Conservation (phyloP, 2,888 invertebrate genomes). For the Tipula helvola region DNA sequence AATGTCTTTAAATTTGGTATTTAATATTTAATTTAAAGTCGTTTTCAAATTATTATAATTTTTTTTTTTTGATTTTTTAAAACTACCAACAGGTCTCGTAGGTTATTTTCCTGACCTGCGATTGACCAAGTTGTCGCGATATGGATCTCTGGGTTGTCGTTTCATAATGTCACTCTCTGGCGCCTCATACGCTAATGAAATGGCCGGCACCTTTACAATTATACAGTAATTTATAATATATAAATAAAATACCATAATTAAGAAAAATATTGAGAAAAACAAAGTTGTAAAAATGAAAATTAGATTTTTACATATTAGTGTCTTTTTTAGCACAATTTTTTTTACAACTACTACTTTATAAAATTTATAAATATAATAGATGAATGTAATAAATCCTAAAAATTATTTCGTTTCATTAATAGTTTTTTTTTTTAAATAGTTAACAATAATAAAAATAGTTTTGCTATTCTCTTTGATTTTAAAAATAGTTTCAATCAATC, state of each 20-base stretch:
- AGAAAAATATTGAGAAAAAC: neutral
- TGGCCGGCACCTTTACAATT: constrained; percentile 82
- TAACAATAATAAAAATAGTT: neutral
- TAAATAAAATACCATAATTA: constrained; percentile 6
- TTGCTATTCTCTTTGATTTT: neutral
- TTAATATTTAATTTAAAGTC: constrained; percentile 13
- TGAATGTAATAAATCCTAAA: neutral
- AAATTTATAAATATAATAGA: neutral
- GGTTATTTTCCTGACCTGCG: constrained; percentile 59
- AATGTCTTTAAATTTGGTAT: neutral
- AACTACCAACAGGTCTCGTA: constrained; percentile 18
- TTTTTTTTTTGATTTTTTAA: constrained; percentile 9
- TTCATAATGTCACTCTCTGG: constrained; percentile 99
- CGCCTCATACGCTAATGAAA: constrained; percentile 98
- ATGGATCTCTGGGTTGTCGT: constrained; percentile 94
- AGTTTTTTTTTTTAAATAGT: neutral
- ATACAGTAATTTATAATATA: constrained; percentile 6
- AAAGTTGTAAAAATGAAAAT: neutral
- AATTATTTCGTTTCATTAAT: neutral
- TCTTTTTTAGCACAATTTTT: neutral
- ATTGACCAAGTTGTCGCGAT: constrained; percentile 97
- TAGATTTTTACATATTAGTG: neutral
- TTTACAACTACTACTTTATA: neutral
- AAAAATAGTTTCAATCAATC: neutral
- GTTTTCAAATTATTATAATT: constrained; percentile 14